Conservation (phyloP, 2,888 invertebrate genomes). For the Drosophila atripex region DNA sequence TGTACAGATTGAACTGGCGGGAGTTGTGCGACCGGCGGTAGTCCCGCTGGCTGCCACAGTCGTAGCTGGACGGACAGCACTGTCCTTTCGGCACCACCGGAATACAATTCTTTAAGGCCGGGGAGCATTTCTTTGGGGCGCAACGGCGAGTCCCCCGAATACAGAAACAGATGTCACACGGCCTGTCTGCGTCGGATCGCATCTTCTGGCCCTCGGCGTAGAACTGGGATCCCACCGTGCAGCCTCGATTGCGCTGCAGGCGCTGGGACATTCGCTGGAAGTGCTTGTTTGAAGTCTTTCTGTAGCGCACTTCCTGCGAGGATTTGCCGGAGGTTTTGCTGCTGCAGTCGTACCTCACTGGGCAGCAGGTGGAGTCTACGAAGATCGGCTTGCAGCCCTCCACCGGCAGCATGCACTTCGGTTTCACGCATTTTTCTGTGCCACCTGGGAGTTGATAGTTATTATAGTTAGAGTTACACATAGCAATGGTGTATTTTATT, state of each 20-base stretch:
- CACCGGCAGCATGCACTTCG: slow-evolving; percentile 90
- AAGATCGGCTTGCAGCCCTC: slow-evolving; percentile 86
- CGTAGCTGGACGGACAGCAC: slow-evolving; percentile 93
- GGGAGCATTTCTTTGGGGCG: slow-evolving; percentile 90
- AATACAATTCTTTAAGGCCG: slow-evolving; percentile 89
- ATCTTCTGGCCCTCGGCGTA: slow-evolving; percentile 90
- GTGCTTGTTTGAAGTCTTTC: slow-evolving; percentile 81
- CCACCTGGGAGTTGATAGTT: slow-evolving; percentile 83
- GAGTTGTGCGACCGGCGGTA: slow-evolving; percentile 78
- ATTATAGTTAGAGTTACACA: not conserved
- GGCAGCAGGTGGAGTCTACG: slow-evolving; percentile 88
- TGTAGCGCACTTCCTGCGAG: slow-evolving; percentile 80
- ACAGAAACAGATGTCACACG: slow-evolving; percentile 92
- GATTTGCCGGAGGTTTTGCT: slow-evolving; percentile 81
- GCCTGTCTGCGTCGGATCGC: slow-evolving; percentile 84
- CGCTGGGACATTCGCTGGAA: slow-evolving; percentile 81
- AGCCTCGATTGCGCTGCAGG: slow-evolving; percentile 82
- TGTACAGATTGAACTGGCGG: slow-evolving; percentile 82
- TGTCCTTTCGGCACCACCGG: slow-evolving; percentile 91
- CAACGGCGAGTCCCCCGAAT: slow-evolving; percentile 90
- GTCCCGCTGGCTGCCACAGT: slow-evolving; percentile 87
- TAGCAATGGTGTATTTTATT: not conserved
- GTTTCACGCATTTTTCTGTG: slow-evolving; percentile 90
- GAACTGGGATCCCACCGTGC: slow-evolving; percentile 87
- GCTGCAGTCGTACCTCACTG: slow-evolving; percentile 90